Conservation (phyloP, 2,888 invertebrate genomes). For the Spodoptera exigua region DNA sequence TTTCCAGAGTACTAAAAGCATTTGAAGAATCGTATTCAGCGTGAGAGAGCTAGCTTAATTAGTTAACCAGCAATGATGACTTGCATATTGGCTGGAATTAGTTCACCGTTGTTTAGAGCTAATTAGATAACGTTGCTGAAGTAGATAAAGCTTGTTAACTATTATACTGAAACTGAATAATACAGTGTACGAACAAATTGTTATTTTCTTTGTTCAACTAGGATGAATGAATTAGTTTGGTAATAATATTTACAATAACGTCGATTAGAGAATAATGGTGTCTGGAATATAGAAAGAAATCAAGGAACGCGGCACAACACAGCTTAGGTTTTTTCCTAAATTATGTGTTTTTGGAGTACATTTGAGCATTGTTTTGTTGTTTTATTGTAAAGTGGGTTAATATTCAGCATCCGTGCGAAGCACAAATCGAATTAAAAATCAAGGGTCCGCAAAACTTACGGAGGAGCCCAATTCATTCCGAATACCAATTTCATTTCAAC, state of each 20-base stretch:
- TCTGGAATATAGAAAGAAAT: no score
- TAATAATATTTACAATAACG: no score
- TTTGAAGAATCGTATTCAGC: slow-evolving; percentile 42
- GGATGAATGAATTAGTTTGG: no score
- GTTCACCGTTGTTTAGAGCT: slow-evolving; percentile 17
- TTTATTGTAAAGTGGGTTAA: slow-evolving; percentile 62
- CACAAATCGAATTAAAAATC: slow-evolving; percentile 81
- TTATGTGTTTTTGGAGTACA: slow-evolving; percentile 6
- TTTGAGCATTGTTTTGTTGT: slow-evolving; percentile 60
- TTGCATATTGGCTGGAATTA: slow-evolving; percentile 32
- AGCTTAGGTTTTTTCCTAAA: background rate
- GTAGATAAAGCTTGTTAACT: background rate
- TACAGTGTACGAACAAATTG: no score
- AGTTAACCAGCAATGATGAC: slow-evolving; percentile 30
- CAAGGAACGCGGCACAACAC: background rate
- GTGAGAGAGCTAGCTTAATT: slow-evolving; percentile 37
- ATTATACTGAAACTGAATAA: no score
- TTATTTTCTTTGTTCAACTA: no score
- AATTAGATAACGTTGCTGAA: slow-evolving; percentile 19
- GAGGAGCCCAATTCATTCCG: slow-evolving; percentile 81
- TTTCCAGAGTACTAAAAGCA: slow-evolving; percentile 24
- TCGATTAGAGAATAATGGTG: no score
- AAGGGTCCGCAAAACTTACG: slow-evolving; percentile 75
- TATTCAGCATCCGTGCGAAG: slow-evolving; percentile 71
- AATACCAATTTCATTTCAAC: slow-evolving; percentile 86